phyloP scores from a whole-genome alignment of 2,888 invertebrate species.

The Metopia argyrocephala region DNA sequence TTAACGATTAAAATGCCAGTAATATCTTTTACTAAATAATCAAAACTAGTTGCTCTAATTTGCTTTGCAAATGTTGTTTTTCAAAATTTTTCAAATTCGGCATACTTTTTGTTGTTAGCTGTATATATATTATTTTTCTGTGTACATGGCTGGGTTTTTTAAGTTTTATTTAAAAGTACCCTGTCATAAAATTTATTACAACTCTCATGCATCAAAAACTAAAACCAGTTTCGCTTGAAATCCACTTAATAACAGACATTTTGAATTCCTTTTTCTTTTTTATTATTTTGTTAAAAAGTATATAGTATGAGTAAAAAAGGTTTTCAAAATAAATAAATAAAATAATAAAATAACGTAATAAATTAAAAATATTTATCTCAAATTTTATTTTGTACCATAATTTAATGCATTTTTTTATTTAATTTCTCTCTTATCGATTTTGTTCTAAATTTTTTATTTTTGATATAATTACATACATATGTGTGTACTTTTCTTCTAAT shows the following conservation, averaged over 20 bases:
- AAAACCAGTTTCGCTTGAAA: constrained; percentile 55
- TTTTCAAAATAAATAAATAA: background rate
- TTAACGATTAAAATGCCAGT: too few species aligned
- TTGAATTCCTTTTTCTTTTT: constrained; percentile 36
- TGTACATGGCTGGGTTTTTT: constrained; percentile 45
- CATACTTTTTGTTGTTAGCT: constrained; percentile 1
- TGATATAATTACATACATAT: background rate
- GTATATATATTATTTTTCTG: constrained; percentile 4
- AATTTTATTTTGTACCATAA: constrained; percentile 9
- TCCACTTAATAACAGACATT: constrained; percentile 55
- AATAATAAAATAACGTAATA: background rate
- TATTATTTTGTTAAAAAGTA: constrained; percentile 26
- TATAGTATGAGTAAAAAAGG: background rate
- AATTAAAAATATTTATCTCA: background rate
- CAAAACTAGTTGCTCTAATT: too few species aligned
- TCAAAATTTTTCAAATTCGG: background rate
- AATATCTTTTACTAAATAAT: too few species aligned
- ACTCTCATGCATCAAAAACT: constrained; percentile 48
- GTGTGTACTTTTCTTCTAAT: background rate
- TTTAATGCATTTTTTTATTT: background rate
- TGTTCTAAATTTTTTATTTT: background rate
- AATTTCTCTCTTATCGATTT: background rate
- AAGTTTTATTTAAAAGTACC: constrained; percentile 53
- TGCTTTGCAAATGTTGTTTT: background rate
- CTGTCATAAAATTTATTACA: constrained; percentile 57